Base-by-base conservation (phyloP, 1,140 invertebrate species). In the Popillia japonica region DNA sequence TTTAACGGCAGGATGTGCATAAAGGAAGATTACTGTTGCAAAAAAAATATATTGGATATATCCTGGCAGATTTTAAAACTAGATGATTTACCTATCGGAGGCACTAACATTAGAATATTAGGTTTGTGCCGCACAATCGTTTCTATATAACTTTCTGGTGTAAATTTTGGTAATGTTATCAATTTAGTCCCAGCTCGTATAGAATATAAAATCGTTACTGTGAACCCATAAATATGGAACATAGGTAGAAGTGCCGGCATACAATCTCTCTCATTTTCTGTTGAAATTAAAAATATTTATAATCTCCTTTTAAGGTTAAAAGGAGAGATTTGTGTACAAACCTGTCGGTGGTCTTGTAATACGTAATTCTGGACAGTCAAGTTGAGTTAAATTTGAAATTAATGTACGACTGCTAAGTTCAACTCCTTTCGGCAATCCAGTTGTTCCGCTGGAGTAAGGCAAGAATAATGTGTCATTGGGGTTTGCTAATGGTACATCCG, bases 361-460 rank as follows among this genome's bases (percentile, higher is more conserved):
- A 41, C 78, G 75, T 6, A 81, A 34, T n/a, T 79, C 77, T 44
- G 81, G 41, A 64, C 61, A 23, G 11, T 0, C 3, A 0, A 78
- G 14, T 84, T 89, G 87, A 6, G 40, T 10, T 6, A 88, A 7
- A 82, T 92, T 92, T 0, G 89, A 85, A 23, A 90, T 83, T 59
- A 92, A 85, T 84, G 92, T 93, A 55, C 83, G 87, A 85, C 97
- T 93, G 0, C 93, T 93, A 0, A 96, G 84, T 87, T 95, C 91
- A 0, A 97, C 96, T 34, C 94, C 96, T 90, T 98, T 98, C 9
- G 96, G 96, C 72, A 94, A 83, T 14, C 96, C 96, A 23, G 95
- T 97, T 3, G 96, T 97, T n/a, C 96, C 96, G 85, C 95, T 96
- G 0, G 95, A 93, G 86, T 90, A 93, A 17, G 90, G 90, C 76